Conservation (phyloP, 2,888 invertebrate genomes). For the Megaustenia siamemsis region DNA sequence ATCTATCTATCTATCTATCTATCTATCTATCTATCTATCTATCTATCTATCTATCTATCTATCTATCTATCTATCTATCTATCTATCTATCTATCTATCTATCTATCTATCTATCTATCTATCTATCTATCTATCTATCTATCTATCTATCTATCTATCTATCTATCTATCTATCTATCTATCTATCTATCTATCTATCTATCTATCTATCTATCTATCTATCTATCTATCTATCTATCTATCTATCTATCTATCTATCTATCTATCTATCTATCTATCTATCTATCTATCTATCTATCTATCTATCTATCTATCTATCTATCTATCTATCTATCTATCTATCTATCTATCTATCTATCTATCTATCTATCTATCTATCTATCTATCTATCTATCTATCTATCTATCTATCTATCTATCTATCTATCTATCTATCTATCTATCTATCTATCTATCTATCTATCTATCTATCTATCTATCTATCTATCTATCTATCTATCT, state of each 20-base stretch:
- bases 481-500: not conserved
- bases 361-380: not conserved
- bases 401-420: not conserved
- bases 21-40: no score
- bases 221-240: no score
- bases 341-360: not conserved
- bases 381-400: not conserved
- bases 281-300: not conserved
- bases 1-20: no score
- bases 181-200: no score
- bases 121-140: no score
- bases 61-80: no score
- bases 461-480: not conserved
- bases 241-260: not conserved
- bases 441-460: not conserved
- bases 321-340: not conserved
- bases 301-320: not conserved
- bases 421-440: not conserved
- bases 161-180: no score
- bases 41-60: no score
- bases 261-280: not conserved
- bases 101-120: no score
- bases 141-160: no score
- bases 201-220: no score
- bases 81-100: no score